Percentiles rank a stretch among this genome's conserved stretches.
Conservation (phyloP, 2,797 vertebrate species). For the Botia almorhae region DNA sequence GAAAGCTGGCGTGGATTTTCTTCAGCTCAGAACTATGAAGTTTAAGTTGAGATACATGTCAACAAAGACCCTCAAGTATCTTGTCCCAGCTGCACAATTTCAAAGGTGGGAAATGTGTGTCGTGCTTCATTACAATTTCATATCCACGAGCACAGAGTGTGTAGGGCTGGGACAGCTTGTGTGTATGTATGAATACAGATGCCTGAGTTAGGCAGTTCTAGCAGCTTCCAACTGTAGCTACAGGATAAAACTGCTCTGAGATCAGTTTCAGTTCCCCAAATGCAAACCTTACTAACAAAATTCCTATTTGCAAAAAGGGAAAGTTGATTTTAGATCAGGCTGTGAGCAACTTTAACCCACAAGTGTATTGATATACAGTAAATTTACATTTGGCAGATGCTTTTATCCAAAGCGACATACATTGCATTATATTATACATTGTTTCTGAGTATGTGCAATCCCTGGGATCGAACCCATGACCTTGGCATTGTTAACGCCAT, state of each 20-base stretch:
- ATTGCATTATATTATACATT: too few species aligned
- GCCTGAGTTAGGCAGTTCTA: not conserved
- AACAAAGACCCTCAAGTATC: conserved; percentile 21
- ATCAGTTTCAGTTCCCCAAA: not conserved
- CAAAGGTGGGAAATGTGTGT: conserved; percentile 17
- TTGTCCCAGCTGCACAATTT: conserved; percentile 29
- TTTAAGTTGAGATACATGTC: conserved; percentile 40
- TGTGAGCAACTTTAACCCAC: too few species aligned
- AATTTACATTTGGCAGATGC: too few species aligned
- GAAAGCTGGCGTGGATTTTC: conserved; percentile 41
- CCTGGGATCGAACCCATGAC: too few species aligned
- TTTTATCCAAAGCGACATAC: too few species aligned
- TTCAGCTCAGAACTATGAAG: conserved; percentile 8
- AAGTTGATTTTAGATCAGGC: not conserved
- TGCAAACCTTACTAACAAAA: not conserved
- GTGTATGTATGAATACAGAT: conserved; percentile 4
- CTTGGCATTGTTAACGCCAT: too few species aligned
- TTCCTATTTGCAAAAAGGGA: not conserved
- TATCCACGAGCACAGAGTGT: not conserved
- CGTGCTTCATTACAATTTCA: conserved; percentile 37
- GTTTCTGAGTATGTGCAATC: too few species aligned
- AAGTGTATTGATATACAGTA: too few species aligned
- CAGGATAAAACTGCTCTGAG: not conserved
- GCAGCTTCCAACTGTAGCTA: not conserved
- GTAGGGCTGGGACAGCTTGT: not conserved